A percentile compares a stretch with the other conserved stretches of the same genome.
Evolutionary conservation across 2,797 vertebrate genomes (phyloP).

Genomic region (Sciurus vulgaris): DNA sequence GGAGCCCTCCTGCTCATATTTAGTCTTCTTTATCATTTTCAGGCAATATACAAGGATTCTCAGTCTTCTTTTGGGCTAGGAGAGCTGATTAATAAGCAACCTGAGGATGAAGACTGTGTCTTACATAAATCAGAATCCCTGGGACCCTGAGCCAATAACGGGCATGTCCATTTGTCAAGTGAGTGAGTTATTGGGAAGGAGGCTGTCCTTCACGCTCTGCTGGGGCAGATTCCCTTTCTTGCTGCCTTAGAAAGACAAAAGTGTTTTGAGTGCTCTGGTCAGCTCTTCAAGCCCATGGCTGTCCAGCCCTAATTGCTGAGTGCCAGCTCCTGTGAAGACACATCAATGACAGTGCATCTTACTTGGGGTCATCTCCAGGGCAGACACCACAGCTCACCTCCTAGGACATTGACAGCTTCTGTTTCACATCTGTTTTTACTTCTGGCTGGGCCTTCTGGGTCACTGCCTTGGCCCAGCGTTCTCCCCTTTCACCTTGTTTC

Average conservation of each 20-base stretch:
- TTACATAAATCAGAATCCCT: neutral
- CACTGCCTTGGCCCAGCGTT: conserved; percentile 75
- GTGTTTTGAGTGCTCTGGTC: conserved; percentile 35
- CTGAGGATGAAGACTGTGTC: neutral
- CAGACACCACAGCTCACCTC: conserved; percentile 61
- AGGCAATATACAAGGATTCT: neutral
- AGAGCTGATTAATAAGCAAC: conserved; percentile 9
- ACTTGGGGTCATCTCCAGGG: conserved; percentile 77
- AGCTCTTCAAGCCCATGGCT: neutral
- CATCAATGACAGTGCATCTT: conserved; percentile 17
- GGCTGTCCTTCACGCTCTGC: neutral
- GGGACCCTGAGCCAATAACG: neutral
- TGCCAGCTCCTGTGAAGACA: neutral
- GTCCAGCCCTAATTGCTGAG: conserved; percentile 61
- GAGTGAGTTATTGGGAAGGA: conserved; percentile 41
- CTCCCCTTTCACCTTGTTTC: conserved; percentile 84
- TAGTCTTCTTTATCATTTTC: neutral
- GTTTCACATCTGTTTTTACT: conserved; percentile 87
- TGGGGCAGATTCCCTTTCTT: neutral
- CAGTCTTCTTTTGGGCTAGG: neutral
- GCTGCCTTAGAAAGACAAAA: conserved; percentile 53
- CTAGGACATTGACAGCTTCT: conserved; percentile 81
- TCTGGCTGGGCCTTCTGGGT: conserved; percentile 80
- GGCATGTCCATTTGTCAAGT: neutral
- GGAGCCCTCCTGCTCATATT: neutral